Percentiles rank a stretch among this genome's conserved stretches.
Evolutionary conservation across 2,888 invertebrate genomes (phyloP).

Genomic region (Nemurella pictetii): DNA sequence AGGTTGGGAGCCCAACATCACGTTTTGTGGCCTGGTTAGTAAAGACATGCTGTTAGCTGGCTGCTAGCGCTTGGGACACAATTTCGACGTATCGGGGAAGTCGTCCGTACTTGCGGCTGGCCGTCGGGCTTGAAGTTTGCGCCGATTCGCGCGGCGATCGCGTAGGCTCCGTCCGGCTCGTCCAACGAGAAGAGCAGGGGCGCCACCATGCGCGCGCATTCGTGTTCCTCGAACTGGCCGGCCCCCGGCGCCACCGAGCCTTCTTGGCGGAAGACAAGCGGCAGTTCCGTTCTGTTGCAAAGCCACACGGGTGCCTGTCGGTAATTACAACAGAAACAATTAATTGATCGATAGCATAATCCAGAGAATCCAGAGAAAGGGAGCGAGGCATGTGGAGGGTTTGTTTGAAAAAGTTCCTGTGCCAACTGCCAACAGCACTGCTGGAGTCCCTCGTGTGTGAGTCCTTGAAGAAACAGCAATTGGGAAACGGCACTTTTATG

Average conservation of each 20-base stretch:
- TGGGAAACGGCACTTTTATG: no score
- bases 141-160: slow-evolving; percentile 74
- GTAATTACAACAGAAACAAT: not conserved
- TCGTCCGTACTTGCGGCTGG: slow-evolving; percentile 55
- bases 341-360: not conserved
- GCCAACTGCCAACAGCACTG: no score
- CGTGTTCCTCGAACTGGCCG: slow-evolving; percentile 94
- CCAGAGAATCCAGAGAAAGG: not conserved
- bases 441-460: no score
- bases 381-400: not conserved
- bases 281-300: slow-evolving; percentile 92
- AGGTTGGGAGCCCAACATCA: no score
- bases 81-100: no score
- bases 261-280: slow-evolving; percentile 93
- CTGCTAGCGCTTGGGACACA: no score
- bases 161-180: slow-evolving; percentile 83
- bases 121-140: slow-evolving; percentile 61
- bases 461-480: no score
- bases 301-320: slow-evolving; percentile 87
- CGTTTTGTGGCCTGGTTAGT: no score
- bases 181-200: slow-evolving; percentile 93
- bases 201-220: slow-evolving; percentile 87
- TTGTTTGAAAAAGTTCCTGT: no score
- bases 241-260: slow-evolving; percentile 71
- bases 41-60: no score